Base-by-base conservation (phyloP, 1,140 invertebrate genomes). In the Cepaea nemoralis region DNA sequence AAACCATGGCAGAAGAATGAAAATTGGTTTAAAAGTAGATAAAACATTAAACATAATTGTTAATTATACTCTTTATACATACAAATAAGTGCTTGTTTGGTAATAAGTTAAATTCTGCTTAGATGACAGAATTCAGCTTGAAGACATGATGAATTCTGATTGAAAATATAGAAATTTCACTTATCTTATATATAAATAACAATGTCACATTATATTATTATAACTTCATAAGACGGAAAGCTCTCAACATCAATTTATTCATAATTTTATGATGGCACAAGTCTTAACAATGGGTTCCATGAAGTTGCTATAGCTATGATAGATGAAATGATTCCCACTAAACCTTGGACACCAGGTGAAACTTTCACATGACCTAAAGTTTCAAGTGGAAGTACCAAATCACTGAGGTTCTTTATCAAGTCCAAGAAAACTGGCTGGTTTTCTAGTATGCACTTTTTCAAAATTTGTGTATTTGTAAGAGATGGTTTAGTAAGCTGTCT, bases 371-470 rank as follows among this genome's bases (percentile, higher is more conserved):
- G 94, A 0, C 95, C 95, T 80, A 97, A 91, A 69, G 94, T 94
- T 77, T 95, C 94, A 67, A 97, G 91, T 0, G 96, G 96, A 87
- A 97, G 95, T 78, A 96, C 95, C 45, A 97, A 87, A 90, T 97
- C 96, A 92, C 95, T 96, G n/a, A 93, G 90, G 93, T 97, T 97
- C 89, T 96, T 97, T 5, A 96, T 83, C 3, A 95, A 95, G 91
- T 97, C 96, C 70, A 97, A 92, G 81, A 95, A 91, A 6, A 97
- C 91, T 2, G 90, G 87, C 35, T 86, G 82, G 80, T 90, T 91
- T 59, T 89, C 86, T 40, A 77, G 31, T 27, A 88, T 22, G 63
- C 85, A 87, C 76, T 82, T 86, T 77, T 70, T 50, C 19, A 86
- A 67, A 14, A 84, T 45, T 67, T 85, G 74, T 50, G 37, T 70